Conservation (phyloP, 2,888 invertebrate genomes). For the Chirona hameri region DNA sequence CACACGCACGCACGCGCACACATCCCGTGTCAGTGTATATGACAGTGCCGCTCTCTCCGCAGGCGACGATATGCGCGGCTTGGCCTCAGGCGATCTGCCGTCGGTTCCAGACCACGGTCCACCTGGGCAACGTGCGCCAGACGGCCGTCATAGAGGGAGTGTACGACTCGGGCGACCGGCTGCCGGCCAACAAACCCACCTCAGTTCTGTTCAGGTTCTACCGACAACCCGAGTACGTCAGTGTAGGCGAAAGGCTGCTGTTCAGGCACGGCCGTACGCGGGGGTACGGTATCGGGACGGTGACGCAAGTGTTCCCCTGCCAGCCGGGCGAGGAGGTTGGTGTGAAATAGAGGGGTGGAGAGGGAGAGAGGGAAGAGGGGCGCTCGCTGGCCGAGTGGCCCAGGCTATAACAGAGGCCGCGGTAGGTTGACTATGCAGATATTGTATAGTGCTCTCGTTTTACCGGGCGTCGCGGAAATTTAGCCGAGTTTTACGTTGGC, state of each 20-base stretch:
- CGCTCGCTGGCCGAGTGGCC: neutral
- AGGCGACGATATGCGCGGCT: slow-evolving; percentile 26
- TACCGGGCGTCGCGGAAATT: neutral
- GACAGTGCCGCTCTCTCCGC: neutral
- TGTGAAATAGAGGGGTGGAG: no score
- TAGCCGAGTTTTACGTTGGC: neutral
- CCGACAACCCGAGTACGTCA: slow-evolving; percentile 81
- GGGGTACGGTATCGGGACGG: slow-evolving; percentile 68
- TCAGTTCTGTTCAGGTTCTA: slow-evolving; percentile 84
- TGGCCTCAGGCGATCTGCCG: slow-evolving; percentile 41
- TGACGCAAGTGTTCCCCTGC: slow-evolving; percentile 63
- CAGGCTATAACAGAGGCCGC: neutral
- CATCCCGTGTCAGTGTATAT: no score
- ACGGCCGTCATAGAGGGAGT: slow-evolving; percentile 59
- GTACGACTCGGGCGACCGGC: slow-evolving; percentile 51
- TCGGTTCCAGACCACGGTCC: slow-evolving; percentile 73
- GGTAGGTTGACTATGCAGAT: neutral
- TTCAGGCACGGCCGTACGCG: slow-evolving; percentile 80
- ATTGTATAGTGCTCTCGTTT: neutral
- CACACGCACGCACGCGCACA: no score
- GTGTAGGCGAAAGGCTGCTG: slow-evolving; percentile 70
- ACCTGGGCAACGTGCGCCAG: slow-evolving; percentile 92
- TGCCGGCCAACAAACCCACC: slow-evolving; percentile 72
- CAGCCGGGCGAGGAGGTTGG: slow-evolving; percentile 30
- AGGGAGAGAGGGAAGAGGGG: slow-evolving; percentile 22